phyloP scores from a whole-genome alignment of 2,797 vertebrate genomes.

The Taenioides sp. region DNA sequence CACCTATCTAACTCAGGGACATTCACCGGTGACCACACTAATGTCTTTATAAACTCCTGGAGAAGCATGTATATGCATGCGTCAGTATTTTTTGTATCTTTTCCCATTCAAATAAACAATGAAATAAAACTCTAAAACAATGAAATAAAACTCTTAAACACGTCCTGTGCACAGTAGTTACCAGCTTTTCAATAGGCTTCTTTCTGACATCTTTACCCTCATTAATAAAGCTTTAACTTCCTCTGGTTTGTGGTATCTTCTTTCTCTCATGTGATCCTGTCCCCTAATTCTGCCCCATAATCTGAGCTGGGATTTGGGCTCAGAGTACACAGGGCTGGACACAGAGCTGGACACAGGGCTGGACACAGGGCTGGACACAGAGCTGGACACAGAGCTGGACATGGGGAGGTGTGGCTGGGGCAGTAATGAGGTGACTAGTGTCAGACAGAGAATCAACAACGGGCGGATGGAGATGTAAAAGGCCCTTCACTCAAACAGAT shows the following conservation, averaged over 20 bases:
- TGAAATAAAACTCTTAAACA: neutral
- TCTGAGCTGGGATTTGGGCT: slow-evolving; percentile 66
- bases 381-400: slow-evolving; percentile 57
- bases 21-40: too few species aligned
- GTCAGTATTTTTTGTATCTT: too few species aligned
- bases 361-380: slow-evolving; percentile 30
- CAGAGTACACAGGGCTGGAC: slow-evolving; percentile 52
- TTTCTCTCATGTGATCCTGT: slow-evolving; percentile 22
- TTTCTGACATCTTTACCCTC: slow-evolving; percentile 33
- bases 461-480: slow-evolving; percentile 77
- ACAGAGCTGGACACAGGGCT: slow-evolving; percentile 39
- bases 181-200: slow-evolving; percentile 24
- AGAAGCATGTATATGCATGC: too few species aligned
- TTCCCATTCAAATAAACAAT: too few species aligned
- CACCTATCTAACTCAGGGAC: too few species aligned
- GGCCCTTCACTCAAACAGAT: slow-evolving; percentile 78
- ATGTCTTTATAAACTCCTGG: too few species aligned
- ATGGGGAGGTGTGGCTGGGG: slow-evolving; percentile 66
- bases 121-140: too few species aligned
- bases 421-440: slow-evolving; percentile 72
- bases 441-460: slow-evolving; percentile 70
- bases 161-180: slow-evolving; percentile 22
- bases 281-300: slow-evolving; percentile 28
- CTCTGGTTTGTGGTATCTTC: slow-evolving; percentile 39
- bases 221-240: slow-evolving; percentile 52